Evolutionary conservation across 2,888 invertebrate species (phyloP).

Genomic region (Thyatira batis): DNA sequence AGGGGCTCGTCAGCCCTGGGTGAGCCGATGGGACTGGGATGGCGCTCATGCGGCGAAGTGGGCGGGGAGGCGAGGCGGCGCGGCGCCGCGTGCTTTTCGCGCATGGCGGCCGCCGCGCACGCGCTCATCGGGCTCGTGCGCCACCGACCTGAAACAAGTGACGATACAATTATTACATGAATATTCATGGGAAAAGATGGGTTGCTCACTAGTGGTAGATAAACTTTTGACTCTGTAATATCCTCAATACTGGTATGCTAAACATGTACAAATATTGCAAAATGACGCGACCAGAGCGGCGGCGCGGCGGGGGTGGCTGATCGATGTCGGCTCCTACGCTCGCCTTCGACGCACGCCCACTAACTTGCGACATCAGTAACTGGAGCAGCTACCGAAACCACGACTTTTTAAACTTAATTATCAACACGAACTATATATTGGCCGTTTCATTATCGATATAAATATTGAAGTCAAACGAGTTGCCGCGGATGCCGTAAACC

Average conservation of each 20-base stretch:
- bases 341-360: constrained; percentile 66
- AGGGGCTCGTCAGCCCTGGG: constrained; percentile 88
- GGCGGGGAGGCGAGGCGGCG: constrained; percentile 88
- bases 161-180: constrained; percentile 4
- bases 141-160: constrained; percentile 76
- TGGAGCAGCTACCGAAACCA: constrained; percentile 68
- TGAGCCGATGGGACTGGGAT: constrained; percentile 80
- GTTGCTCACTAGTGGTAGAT: constrained; percentile 22
- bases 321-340: constrained; percentile 70
- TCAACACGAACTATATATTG: constrained; percentile 53
- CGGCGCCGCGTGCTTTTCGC: constrained; percentile 96
- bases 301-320: constrained; percentile 60
- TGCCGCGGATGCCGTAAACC: constrained; percentile 1
- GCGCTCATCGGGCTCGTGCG: constrained; percentile 87
- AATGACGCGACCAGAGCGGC: constrained; percentile 41
- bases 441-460: constrained; percentile 36
- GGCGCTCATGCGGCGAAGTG: constrained; percentile 67
- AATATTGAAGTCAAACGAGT: background rate
- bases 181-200: background rate
- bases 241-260: constrained; percentile 52
- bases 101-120: constrained; percentile 87
- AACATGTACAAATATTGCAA: constrained; percentile 50
- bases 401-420: constrained; percentile 60
- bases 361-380: constrained; percentile 69
- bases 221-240: constrained; percentile 42